These are phyloP conservation scores for Staurois parvus DNA, from an alignment of 2,797 vertebrate genomes.

Conservation along the genomic window DNA sequence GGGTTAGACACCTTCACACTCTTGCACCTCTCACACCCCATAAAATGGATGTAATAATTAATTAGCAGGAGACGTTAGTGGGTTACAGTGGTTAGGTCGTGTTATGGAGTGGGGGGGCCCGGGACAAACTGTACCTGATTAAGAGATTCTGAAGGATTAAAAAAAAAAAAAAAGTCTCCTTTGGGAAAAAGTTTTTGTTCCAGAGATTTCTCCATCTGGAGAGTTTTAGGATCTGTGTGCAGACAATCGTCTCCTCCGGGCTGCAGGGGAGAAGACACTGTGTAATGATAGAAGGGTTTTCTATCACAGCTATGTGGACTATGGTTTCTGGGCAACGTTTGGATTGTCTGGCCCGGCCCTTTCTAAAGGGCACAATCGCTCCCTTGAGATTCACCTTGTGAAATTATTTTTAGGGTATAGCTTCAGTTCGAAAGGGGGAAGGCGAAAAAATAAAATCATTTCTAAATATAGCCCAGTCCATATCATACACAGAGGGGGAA, in stretches of 20 bases:
- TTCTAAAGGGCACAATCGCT: slow-evolving; percentile 44
- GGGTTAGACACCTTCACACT: slow-evolving; percentile 27
- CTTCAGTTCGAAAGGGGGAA: slow-evolving; percentile 71
- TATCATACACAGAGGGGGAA: slow-evolving; percentile 73
- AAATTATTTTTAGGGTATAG: slow-evolving; percentile 79
- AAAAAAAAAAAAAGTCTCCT: slow-evolving; percentile 2
- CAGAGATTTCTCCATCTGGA: not conserved
- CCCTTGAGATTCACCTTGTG: slow-evolving; percentile 50
- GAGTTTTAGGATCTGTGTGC: not conserved
- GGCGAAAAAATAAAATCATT: slow-evolving; percentile 71
- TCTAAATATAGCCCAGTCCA: slow-evolving; percentile 80
- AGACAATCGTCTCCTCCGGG: too few species aligned
- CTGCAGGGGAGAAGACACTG: not conserved
- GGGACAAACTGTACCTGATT: slow-evolving; percentile 12
- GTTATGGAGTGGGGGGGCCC: not conserved
- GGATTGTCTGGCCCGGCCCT: slow-evolving; percentile 16
- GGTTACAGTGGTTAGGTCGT: not conserved
- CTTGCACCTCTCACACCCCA: not conserved
- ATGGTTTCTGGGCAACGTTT: not conserved
- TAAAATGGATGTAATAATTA: not conserved
- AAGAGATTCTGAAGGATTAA: slow-evolving; percentile 3
- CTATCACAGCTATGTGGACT: not conserved
- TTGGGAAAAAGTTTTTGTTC: not conserved
- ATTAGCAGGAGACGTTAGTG: slow-evolving; percentile 5
- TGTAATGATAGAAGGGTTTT: slow-evolving; percentile 12